phyloP scores from a whole-genome alignment of 2,797 vertebrate species.

The Ficedula albicollis region DNA sequence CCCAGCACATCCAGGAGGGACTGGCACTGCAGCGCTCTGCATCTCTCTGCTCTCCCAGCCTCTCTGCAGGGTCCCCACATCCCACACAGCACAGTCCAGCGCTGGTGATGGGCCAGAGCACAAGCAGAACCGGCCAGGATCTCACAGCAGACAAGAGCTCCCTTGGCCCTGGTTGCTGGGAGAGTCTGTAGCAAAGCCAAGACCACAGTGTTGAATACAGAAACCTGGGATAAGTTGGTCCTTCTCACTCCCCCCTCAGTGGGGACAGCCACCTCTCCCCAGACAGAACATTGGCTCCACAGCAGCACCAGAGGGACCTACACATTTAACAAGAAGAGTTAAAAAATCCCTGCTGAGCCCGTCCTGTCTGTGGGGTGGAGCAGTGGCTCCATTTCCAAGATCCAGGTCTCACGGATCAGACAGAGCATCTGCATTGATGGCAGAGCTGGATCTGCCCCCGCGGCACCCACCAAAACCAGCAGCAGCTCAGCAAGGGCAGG shows the following conservation, averaged over 20 bases:
- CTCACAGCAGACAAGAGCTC: neutral
- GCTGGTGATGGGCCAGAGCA: neutral
- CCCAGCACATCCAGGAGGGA: neutral
- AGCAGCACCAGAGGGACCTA: neutral
- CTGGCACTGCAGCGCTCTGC: neutral
- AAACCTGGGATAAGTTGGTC: fast-evolving
- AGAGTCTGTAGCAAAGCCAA: neutral
- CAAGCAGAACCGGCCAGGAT: neutral
- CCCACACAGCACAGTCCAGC: neutral
- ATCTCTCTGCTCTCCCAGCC: too few relatives aligned
- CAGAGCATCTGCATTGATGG: fast-evolving
- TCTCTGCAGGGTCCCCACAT: neutral
- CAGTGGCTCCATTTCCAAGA: neutral
- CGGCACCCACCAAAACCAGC: neutral
- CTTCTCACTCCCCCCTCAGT: neutral
- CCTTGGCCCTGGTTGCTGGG: neutral
- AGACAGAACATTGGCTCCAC: neutral
- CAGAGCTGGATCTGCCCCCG: neutral
- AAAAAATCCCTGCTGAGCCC: neutral
- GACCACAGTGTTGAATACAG: neutral
- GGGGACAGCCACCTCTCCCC: neutral
- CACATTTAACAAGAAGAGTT: neutral
- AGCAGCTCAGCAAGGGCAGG: neutral
- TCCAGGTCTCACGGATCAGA: neutral
- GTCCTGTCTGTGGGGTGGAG: neutral